A percentile compares a stretch with the other conserved stretches of the same genome.
These are phyloP conservation scores for Zaprionus tsacasi DNA, from an alignment of 1,140 invertebrate genomes.

Conservation along the genomic window DNA sequence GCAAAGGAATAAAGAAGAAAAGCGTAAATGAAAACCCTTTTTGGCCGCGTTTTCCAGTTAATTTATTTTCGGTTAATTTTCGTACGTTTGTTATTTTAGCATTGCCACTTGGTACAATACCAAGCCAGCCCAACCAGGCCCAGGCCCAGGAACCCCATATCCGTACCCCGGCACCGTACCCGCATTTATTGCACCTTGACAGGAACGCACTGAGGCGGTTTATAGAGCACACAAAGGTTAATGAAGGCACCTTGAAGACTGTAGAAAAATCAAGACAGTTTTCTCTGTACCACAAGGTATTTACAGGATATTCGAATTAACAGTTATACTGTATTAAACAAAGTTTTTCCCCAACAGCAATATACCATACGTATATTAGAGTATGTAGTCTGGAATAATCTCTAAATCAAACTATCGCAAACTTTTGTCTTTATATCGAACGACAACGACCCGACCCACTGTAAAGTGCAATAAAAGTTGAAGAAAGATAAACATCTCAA, in stretches of 20 bases:
- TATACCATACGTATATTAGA: no score
- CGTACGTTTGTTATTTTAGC: slow-evolving; percentile 75
- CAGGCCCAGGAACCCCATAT: background rate
- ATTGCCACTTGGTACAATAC: slow-evolving; percentile 45
- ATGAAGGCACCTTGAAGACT: background rate
- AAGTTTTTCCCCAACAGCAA: no score
- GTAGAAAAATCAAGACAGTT: no score
- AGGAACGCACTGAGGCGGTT: slow-evolving; percentile 55
- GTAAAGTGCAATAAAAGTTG: slow-evolving; percentile 33
- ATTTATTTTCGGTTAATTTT: slow-evolving; percentile 81
- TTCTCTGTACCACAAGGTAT: no score
- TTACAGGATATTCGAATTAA: no score
- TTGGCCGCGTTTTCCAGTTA: slow-evolving; percentile 66
- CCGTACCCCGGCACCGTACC: background rate
- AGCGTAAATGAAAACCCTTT: slow-evolving; percentile 53
- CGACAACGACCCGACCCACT: slow-evolving; percentile 4
- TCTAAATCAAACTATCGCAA: no score
- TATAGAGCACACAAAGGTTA: slow-evolving; percentile 32
- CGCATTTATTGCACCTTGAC: slow-evolving; percentile 70
- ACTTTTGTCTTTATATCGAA: background rate
- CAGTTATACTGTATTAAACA: no score
- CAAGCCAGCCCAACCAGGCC: background rate
- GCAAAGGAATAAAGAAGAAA: slow-evolving; percentile 14
- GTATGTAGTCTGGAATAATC: no score
- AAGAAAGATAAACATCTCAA: slow-evolving; percentile 31